Evolutionary conservation across 2,888 invertebrate genomes (phyloP), one percentile per base, ranked within the genome.

Genomic region (Alloscopus bannaensis): DNA sequence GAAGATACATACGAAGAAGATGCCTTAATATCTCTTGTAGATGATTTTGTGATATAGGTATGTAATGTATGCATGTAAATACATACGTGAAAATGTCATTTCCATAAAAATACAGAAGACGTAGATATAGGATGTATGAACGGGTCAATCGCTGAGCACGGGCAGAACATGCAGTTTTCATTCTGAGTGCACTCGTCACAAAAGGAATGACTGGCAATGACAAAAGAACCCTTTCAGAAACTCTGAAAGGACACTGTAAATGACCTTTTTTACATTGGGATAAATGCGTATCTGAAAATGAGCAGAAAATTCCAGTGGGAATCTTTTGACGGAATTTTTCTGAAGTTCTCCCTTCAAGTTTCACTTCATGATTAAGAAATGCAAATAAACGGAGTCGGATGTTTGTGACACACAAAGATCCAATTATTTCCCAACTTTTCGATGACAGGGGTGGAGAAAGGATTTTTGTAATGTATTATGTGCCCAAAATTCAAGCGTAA

Each of bases 121-220:
- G 36, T 8, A 36, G 36, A 36, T n/a, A n/a, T n/a, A n/a, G n/a
- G n/a, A n/a, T n/a, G n/a, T n/a, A 50, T 50, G 45, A 45, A 42
- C 24, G 24, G 13, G 13, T 16, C 8, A 36, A 6, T 6, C 3
- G 20, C 26, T 28, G 47, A n/a, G 22, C 66, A 66, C 66, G 50
- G 22, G 16, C 22, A 4, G 2, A 66, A 13, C 66, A 66, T 50
- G 47, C 29, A 26, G 29, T 31, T 50, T 66, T 31, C 66, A 66
- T 36, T 6, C 36, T 8, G 13, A 8, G 36, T 8, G 36, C 13
- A 36, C 6, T 13, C 13, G 8, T 36, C 36, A 8, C 8, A 36
- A 36, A 36, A 36, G 36, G 36, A 36, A 8, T 36, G 13, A 6
- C 36, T 8, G 13, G 36, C 6, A 36, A 36, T 36, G 36, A 36